These are phyloP conservation scores for Automeris io DNA, from an alignment of 2,888 invertebrate genomes.

Conservation along the genomic window DNA sequence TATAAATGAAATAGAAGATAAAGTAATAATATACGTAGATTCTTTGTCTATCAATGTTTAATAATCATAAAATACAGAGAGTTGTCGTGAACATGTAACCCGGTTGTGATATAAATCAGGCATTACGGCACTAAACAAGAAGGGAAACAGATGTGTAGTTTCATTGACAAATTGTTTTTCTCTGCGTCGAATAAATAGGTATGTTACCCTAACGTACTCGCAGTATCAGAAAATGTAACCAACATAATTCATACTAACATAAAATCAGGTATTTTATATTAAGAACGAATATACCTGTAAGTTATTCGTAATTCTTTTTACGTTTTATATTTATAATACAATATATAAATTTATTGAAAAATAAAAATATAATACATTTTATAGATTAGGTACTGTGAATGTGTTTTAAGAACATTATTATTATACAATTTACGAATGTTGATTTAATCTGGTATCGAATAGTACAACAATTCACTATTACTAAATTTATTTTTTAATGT, in stretches of 20 bases:
- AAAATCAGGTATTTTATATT: neutral
- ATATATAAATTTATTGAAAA: too few relatives aligned
- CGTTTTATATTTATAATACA: neutral
- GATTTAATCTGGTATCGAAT: too few relatives aligned
- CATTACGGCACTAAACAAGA: neutral
- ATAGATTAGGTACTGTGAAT: too few relatives aligned
- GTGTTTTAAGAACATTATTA: too few relatives aligned
- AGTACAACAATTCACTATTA: too few relatives aligned
- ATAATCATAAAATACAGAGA: neutral
- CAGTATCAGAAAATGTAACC: constrained; percentile 1
- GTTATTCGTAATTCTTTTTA: neutral
- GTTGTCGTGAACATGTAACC: neutral
- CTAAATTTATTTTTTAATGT: too few relatives aligned
- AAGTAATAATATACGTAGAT: too few relatives aligned
- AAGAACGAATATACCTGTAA: neutral
- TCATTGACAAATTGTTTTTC: constrained; percentile 6
- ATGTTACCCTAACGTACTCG: constrained; percentile 2
- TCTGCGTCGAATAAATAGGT: constrained; percentile 4
- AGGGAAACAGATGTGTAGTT: constrained; percentile 2
- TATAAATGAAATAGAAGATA: too few relatives aligned
- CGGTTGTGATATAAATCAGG: neutral
- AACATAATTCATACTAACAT: constrained; percentile 6
- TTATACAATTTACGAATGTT: too few relatives aligned
- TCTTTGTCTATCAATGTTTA: neutral
- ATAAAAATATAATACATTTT: too few relatives aligned